Percentiles rank a stretch among this genome's conserved stretches.
Evolutionary conservation across 2,888 invertebrate species (phyloP).

Genomic region (Yponomeuta sedellus): DNA sequence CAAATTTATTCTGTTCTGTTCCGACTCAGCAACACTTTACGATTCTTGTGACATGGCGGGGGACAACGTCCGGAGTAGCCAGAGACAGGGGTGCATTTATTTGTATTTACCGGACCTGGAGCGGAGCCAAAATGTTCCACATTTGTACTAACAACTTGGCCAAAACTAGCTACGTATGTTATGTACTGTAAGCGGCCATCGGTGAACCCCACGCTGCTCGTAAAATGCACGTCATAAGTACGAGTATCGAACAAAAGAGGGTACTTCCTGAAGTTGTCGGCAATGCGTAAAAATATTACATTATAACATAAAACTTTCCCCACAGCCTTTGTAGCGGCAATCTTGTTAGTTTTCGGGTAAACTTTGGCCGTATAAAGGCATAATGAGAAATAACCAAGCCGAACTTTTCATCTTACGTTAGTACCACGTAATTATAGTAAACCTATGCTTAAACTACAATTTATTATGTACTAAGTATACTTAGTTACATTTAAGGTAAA

Average conservation of each 20-base stretch:
- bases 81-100: constrained; percentile 15
- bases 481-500: too few relatives aligned
- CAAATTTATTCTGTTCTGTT: neutral
- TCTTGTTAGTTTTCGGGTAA: constrained; percentile 5
- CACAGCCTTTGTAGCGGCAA: constrained; percentile 8
- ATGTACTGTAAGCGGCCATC: too few relatives aligned
- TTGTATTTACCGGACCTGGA: constrained; percentile 14
- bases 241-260: neutral
- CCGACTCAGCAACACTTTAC: constrained; percentile 6
- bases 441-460: neutral
- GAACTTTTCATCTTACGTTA: constrained; percentile 1
- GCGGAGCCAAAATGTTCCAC: constrained; percentile 12
- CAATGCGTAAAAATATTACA: neutral
- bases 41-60: constrained; percentile 12
- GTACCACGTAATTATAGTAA: neutral
- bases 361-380: constrained; percentile 1
- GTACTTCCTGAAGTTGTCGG: too few relatives aligned
- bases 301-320: constrained; percentile 8
- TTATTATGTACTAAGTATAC: too few relatives aligned
- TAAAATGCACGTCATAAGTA: neutral
- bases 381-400: neutral
- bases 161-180: neutral
- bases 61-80: constrained; percentile 12
- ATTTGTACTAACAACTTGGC: constrained; percentile 8
- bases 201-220: too few relatives aligned